Evolutionary conservation across 2,888 invertebrate genomes (phyloP), one percentile per base, ranked within the genome.

Genomic region (Oxyteleia sp.): DNA sequence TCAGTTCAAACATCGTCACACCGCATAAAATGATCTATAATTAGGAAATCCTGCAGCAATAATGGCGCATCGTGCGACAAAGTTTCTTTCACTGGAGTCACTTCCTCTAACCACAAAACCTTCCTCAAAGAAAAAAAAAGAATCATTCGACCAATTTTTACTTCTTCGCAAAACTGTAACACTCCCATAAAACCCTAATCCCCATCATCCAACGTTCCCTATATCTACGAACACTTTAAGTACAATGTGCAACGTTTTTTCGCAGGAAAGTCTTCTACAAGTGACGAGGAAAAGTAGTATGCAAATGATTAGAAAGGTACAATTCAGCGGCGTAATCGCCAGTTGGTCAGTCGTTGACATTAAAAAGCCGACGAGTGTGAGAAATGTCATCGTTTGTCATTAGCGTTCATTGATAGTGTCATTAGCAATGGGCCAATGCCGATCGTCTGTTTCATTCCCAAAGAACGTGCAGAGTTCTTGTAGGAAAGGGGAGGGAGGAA

Each of bases 21-120:
- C 53, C 57, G 10, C 57, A 57, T 57, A 57, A 57, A 57, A 38
- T 41, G 57, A 57, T 41, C 57, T 57, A 57, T 57, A 57, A 38
- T 57, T 57, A 57, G 57, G 41, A 57, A 57, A 38, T 23, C 35
- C 55, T 11, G 11, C 26, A 32, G 53, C 13, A 53, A 53, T 53
- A 49, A 26, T 26, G 23, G 47, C 20, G 49, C 13, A 23, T 20
- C 20, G 32, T 8, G 10, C 32, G 32, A 32, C 32, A 32, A 8
- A 1, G 32, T 32, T 4, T 32, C 32, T 7, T 32, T 32, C 10
- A 8, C 10, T 8, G 32, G 32, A 23, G 23, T 4, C 5, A 23
- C 23, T 5, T 23, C 23, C 23, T 23, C 23, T n/a, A n/a, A n/a
- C n/a, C n/a, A n/a, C n/a, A n/a, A n/a, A n/a, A n/a, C n/a, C n/a